These are phyloP conservation scores for Melopsittacus undulatus DNA, from an alignment of 2,797 vertebrate genomes.

Conservation along the genomic window DNA sequence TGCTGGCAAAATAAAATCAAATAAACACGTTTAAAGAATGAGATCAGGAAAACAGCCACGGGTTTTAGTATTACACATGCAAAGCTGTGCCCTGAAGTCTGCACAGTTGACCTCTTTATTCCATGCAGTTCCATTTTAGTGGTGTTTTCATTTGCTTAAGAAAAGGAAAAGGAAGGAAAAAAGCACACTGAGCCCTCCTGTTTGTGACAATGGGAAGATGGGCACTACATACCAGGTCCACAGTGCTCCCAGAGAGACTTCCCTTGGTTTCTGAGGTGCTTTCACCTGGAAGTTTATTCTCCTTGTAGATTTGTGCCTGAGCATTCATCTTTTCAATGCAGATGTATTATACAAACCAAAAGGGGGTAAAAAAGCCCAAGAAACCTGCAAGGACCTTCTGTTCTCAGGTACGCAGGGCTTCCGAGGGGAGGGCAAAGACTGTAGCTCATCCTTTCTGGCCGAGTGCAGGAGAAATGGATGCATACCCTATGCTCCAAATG, in stretches of 20 bases:
- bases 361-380: background rate
- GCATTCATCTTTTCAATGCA: background rate
- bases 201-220: background rate
- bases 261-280: background rate
- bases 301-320: background rate
- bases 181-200: background rate
- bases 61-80: background rate
- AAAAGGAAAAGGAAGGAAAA: background rate
- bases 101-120: background rate
- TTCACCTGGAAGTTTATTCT: background rate
- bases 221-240: background rate
- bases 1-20: conserved; percentile 67
- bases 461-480: background rate
- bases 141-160: background rate
- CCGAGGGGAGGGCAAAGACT: background rate
- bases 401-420: background rate
- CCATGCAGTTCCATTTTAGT: background rate
- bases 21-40: conserved; percentile 53
- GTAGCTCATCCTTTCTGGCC: background rate
- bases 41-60: conserved; percentile 20
- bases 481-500: background rate
- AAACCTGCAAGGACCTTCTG: background rate
- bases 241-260: background rate
- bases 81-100: background rate
- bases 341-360: background rate